Percentiles rank a stretch among this genome's conserved stretches.
Conservation (phyloP, 2,113 vertebrate genomes). For the Gymnogyps californianus region DNA sequence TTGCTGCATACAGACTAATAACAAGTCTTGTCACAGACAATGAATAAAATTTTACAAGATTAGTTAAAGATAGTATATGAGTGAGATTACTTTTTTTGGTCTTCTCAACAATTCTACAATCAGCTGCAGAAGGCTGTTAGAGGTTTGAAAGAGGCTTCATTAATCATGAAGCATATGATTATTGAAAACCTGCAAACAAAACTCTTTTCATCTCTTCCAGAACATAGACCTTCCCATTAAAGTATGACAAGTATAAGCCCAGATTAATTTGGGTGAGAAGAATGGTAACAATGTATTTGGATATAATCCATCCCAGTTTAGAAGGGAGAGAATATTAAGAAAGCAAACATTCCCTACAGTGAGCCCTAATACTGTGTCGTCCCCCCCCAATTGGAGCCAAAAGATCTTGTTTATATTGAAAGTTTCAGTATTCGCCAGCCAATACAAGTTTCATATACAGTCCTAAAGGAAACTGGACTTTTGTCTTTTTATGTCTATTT, state of each 20-base stretch:
- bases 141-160: constrained; percentile 40
- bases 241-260: constrained; percentile 30
- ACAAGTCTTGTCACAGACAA: constrained; percentile 39
- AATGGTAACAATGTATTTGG: constrained; percentile 16
- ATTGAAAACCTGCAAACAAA: constrained; percentile 56
- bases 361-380: neutral
- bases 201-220: constrained; percentile 26
- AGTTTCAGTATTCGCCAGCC: neutral
- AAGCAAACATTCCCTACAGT: neutral
- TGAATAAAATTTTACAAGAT: constrained; percentile 32
- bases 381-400: neutral
- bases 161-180: constrained; percentile 60
- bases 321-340: neutral
- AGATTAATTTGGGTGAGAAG: constrained; percentile 13
- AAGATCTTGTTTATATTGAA: neutral
- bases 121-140: constrained; percentile 31
- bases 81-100: constrained; percentile 40
- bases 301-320: neutral
- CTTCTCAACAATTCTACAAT: constrained; percentile 8
- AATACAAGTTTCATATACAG: neutral
- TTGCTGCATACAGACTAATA: constrained; percentile 14
- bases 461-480: constrained; percentile 55
- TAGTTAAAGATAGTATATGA: constrained; percentile 34
- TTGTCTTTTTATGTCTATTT: constrained; percentile 46
- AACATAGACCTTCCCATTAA: constrained; percentile 27